A percentile compares a stretch with the other conserved stretches of the same genome.
phyloP scores from a whole-genome alignment of 2,888 invertebrate genomes.

The Syrphus vitripennis region DNA sequence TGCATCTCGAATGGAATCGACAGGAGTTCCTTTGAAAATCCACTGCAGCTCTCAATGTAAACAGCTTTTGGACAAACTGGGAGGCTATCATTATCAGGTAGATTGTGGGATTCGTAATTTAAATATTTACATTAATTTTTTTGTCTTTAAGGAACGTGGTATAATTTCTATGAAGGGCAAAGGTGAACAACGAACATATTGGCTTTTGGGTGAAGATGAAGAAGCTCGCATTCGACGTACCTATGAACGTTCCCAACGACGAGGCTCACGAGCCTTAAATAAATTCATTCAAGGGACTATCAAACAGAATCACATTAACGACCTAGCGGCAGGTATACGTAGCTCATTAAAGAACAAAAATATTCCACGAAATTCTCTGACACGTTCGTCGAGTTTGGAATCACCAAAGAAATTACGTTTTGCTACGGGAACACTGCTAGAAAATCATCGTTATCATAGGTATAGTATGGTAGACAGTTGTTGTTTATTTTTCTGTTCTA shows the following conservation, averaged over 20 bases:
- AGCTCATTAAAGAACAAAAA: slow-evolving; percentile 88
- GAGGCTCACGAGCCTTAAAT: slow-evolving; percentile 80
- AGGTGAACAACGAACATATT: slow-evolving; percentile 91
- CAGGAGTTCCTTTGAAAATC: slow-evolving; percentile 90
- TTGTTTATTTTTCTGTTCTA: neutral
- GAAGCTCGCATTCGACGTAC: slow-evolving; percentile 83
- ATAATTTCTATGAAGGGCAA: slow-evolving; percentile 92
- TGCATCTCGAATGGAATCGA: slow-evolving; percentile 93
- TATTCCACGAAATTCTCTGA: slow-evolving; percentile 83
- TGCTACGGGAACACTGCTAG: slow-evolving; percentile 86
- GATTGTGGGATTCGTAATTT: neutral
- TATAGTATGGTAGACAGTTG: slow-evolving; percentile 55
- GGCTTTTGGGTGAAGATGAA: slow-evolving; percentile 90
- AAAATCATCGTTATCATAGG: slow-evolving; percentile 81
- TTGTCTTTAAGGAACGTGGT: slow-evolving; percentile 86
- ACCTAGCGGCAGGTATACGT: slow-evolving; percentile 81
- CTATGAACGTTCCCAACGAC: slow-evolving; percentile 82
- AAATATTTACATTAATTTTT: neutral
- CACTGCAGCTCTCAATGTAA: slow-evolving; percentile 91
- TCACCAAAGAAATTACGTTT: slow-evolving; percentile 92
- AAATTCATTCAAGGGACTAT: slow-evolving; percentile 80
- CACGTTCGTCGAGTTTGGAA: slow-evolving; percentile 90
- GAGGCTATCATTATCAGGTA: slow-evolving; percentile 86
- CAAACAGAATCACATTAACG: slow-evolving; percentile 76
- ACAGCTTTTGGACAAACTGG: slow-evolving; percentile 85